Evolutionary conservation across 2,888 invertebrate genomes (phyloP).

Genomic region (Dysmachus trigonus): DNA sequence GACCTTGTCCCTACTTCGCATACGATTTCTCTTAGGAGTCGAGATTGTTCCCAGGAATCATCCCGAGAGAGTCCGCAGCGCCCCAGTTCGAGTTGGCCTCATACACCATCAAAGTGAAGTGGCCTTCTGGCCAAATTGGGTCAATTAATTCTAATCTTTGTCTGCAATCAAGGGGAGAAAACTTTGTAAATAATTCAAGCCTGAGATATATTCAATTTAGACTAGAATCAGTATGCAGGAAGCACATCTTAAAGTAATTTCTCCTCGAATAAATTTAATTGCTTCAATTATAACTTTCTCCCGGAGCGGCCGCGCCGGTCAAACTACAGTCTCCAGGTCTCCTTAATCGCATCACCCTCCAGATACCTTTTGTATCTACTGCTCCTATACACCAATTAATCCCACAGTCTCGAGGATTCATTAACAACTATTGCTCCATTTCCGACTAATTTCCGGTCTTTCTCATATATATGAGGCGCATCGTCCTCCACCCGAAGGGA

Average conservation of each 20-base stretch:
- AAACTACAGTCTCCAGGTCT: background rate
- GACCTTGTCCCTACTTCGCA: background rate
- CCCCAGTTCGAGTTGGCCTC: background rate
- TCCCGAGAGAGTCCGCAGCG: background rate
- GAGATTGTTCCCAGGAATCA: background rate
- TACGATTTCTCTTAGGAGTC: background rate
- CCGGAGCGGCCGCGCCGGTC: background rate
- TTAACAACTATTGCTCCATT: conserved; percentile 28
- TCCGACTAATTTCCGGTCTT: conserved; percentile 14
- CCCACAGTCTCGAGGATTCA: conserved; percentile 10
- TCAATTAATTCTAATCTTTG: background rate
- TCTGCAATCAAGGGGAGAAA: background rate
- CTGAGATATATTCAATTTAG: background rate
- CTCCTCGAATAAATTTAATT: conserved; percentile 12
- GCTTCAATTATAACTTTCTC: conserved; percentile 12
- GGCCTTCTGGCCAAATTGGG: background rate
- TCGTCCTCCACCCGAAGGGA: background rate
- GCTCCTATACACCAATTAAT: conserved; percentile 2
- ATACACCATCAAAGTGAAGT: background rate
- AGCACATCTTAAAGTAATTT: background rate
- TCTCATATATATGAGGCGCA: background rate
- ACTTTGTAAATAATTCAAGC: background rate
- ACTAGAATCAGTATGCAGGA: background rate
- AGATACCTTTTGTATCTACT: background rate
- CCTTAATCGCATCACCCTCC: background rate